Conservation (phyloP, 1,140 invertebrate genomes). For the Nomia melanderi region DNA sequence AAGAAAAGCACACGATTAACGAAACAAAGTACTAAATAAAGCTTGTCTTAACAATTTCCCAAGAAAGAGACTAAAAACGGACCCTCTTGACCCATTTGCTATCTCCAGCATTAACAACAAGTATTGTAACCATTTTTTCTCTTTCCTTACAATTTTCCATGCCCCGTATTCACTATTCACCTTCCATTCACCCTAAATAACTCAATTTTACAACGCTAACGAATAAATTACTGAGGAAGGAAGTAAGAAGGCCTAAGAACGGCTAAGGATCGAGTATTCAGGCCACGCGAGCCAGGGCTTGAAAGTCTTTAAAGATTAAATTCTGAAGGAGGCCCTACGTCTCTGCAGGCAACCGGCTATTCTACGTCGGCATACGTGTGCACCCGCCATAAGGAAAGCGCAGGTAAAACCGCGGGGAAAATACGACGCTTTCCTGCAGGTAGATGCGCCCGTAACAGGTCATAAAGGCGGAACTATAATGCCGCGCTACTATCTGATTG, state of each 20-base stretch:
- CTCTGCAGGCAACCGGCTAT: background rate
- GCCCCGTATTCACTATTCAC: too few relatives aligned
- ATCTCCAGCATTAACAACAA: too few relatives aligned
- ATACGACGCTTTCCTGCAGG: conserved; percentile 10
- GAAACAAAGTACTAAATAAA: too few relatives aligned
- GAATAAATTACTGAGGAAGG: background rate
- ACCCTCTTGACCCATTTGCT: too few relatives aligned
- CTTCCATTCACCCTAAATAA: too few relatives aligned
- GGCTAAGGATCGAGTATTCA: background rate
- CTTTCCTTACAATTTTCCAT: too few relatives aligned
- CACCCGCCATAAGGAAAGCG: background rate
- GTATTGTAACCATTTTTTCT: too few relatives aligned
- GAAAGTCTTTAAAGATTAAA: conserved; percentile 26
- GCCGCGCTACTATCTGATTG: background rate
- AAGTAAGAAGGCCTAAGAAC: too few relatives aligned
- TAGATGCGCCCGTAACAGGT: conserved; percentile 6
- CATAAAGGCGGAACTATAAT: conserved; percentile 22
- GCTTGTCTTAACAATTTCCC: too few relatives aligned
- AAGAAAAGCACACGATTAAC: too few relatives aligned
- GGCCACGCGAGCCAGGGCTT: conserved; percentile 2
- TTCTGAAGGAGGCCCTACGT: conserved; percentile 2
- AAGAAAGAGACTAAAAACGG: too few relatives aligned
- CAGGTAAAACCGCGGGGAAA: conserved; percentile 13
- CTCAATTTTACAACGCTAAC: background rate
- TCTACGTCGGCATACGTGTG: background rate